Evolutionary conservation across 2,797 vertebrate genomes (phyloP), one percentile per base, ranked within the genome.

Genomic region (Helarctos malayanus): DNA sequence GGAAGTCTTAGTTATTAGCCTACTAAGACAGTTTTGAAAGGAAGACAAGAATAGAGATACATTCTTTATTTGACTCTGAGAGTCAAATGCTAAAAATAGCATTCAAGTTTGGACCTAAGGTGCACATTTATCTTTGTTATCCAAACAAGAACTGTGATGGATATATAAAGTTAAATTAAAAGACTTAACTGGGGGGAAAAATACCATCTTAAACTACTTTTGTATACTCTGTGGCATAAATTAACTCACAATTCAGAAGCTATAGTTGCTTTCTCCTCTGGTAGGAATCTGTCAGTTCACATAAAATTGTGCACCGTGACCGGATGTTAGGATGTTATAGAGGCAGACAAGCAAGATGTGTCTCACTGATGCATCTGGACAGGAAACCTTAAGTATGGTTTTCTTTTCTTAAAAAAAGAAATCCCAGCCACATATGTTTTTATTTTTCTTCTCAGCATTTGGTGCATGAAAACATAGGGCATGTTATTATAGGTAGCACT

Each of bases 371-470:
- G 76, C 85, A 96, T 96, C 73, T 97, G 84, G 97, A 87, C 49
- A 93, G 92, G 97, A 98, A 98, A 95, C 35, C 94, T 98, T 93
- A 97, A 97, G 84, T 98, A 35, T 56, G 59, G 45, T 23, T 91
- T 84, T 96, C 61, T 96, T 97, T 97, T 93, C 91, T 92, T 85
- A 81, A 81, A 96, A 97, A 97, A 96, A 94, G 83, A 93, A 93
- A 96, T 78, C 56, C 69, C 18, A 1, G 8, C 5, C 96, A 93
- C 84, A 69, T 83, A 54, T 73, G 97, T 89, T 96, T 75, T 89
- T 80, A 32, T 94, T 97, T 91, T 93, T 89, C 87, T 78, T 88
- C 65, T 87, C 52, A 81, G 90, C 23, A 65, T 88, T 93, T 57
- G 91, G 16, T 84, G 25, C 79, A 41, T 97, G 35, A 83, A 98